Evolutionary conservation across 2,888 invertebrate genomes (phyloP).

Genomic region (Branchellion lobata): DNA sequence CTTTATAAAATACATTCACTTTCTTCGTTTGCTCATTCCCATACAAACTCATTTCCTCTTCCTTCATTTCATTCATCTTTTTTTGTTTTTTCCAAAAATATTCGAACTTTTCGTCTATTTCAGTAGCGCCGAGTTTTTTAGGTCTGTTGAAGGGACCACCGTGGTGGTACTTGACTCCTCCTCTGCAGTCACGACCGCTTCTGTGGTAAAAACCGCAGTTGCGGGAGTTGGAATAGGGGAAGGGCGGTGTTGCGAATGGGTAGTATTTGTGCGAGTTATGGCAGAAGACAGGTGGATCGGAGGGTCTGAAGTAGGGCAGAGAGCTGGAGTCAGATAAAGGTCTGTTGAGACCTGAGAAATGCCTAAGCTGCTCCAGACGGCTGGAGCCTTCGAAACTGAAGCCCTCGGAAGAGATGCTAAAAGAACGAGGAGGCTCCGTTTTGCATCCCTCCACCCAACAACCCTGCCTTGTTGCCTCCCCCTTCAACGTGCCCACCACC

Average conservation of each 20-base stretch:
- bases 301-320: too few relatives aligned
- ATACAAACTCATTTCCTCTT: too few relatives aligned
- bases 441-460: slow-evolving; percentile 11
- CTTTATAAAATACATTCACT: too few relatives aligned
- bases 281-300: too few relatives aligned
- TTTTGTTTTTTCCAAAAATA: too few relatives aligned
- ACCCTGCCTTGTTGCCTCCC: neutral
- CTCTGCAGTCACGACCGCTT: neutral
- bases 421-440: neutral
- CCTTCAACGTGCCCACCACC: neutral
- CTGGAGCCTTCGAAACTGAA: neutral
- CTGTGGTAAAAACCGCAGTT: neutral
- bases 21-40: too few relatives aligned
- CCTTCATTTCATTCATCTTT: too few relatives aligned
- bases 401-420: neutral
- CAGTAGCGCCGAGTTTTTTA: neutral
- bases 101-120: too few relatives aligned
- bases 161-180: neutral
- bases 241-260: neutral
- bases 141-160: neutral
- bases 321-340: neutral
- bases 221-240: neutral
- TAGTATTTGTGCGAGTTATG: neutral
- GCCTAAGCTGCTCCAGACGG: neutral
- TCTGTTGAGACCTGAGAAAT: neutral